Percentiles rank a stretch among this genome's conserved stretches.
Conservation (phyloP, 2,113 vertebrate genomes). For the Eudyptes chrysolophus region DNA sequence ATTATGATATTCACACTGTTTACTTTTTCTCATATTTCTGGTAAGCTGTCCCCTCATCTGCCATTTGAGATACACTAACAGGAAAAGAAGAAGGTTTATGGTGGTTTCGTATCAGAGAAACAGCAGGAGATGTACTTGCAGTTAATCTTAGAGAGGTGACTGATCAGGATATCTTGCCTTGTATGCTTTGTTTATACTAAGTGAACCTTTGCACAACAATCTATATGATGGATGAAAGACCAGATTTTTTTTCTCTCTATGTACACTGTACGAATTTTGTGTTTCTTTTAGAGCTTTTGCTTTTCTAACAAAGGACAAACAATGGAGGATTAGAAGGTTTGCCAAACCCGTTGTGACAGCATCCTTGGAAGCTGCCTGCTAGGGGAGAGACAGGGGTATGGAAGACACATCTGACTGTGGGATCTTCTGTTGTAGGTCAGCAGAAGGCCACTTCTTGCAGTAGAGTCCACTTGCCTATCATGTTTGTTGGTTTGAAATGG, state of each 20-base stretch:
- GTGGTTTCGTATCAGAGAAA: neutral
- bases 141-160: neutral
- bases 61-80: neutral
- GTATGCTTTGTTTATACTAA: neutral
- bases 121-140: neutral
- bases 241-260: neutral
- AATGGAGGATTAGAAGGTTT: neutral
- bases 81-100: neutral
- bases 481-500: neutral
- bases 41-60: neutral
- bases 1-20: neutral
- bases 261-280: neutral
- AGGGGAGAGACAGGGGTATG: neutral
- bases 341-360: neutral
- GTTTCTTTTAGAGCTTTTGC: neutral
- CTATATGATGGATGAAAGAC: neutral
- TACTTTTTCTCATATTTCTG: neutral
- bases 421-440: neutral
- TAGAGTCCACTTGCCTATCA: fast-evolving
- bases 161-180: neutral
- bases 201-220: neutral
- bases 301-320: neutral
- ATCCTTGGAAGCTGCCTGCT: neutral
- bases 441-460: neutral
- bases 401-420: neutral